Base-by-base conservation (phyloP, 2,888 invertebrate species). In the Ennomos erosarius region DNA sequence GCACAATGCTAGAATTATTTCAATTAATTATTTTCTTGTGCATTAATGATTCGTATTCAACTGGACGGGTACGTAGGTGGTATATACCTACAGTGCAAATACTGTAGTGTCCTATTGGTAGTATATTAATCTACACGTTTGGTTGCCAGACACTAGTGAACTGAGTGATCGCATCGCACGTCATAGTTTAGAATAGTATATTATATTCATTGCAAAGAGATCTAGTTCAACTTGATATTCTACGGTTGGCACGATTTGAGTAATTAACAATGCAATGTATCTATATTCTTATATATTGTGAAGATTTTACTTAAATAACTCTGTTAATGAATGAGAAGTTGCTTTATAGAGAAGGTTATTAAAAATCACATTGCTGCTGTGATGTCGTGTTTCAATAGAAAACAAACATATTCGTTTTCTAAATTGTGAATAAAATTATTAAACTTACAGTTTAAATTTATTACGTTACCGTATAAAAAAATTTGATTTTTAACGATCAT, bases 401-500 rank as follows among this genome's bases (percentile, higher is more conserved):
- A 74, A 65, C 60, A 60, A 59, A 65, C 68, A 59, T 61, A 55
- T 58, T 53, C 64, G 54, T 44, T 55, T 44, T 64, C 61, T 64
- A 65, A 65, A 66, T 63, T 60, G 68, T 70, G 70, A 66, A 64
- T 56, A 13, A 54, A 69, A 68, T 56, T 69, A 68, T 64, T 61
- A 67, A 58, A 64, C 71, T 74, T 67, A 70, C 71, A 71, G 54
- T 53, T 52, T 59, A 62, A 62, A 60, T 66, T 76, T 74, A 73
- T 78, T 70, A 74, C 74, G 76, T 79, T 76, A 78, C 70, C 81
- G 76, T 83, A 85, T 70, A 84, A 88, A 60, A 86, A 83, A 69
- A 76, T 80, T 82, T 70, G 71, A 80, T 79, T 80, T 51, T 78
- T 76, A 82, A 87, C 80, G 75, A 85, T 84, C 82, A 87, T 85